phyloP scores from a whole-genome alignment of 2,113 vertebrate genomes.

The Cranoglanis bouderius region DNA sequence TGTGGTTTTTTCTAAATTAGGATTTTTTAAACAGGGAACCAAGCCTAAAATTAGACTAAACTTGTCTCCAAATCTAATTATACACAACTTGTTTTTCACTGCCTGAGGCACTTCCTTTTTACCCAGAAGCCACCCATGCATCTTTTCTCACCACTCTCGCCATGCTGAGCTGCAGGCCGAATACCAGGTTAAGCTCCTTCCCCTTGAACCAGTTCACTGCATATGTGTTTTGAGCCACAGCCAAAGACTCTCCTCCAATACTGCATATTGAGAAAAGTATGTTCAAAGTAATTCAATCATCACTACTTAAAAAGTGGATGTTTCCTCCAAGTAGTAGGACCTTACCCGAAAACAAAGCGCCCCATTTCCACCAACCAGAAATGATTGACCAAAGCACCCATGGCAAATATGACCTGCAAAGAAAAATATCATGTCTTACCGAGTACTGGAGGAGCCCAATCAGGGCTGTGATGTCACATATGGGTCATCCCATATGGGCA shows the following conservation, averaged over 20 bases:
- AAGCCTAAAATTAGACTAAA: background rate
- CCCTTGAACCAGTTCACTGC: conserved; percentile 99
- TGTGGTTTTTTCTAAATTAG: no score
- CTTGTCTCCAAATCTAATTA: background rate
- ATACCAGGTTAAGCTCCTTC: conserved; percentile 95
- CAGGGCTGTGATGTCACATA: background rate
- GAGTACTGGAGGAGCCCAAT: background rate
- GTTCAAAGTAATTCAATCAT: background rate
- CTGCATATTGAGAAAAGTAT: conserved; percentile 65
- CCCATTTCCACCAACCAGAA: conserved; percentile 94
- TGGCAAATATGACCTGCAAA: conserved; percentile 85
- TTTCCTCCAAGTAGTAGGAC: no score
- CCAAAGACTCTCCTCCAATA: conserved; percentile 94
- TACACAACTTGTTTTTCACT: background rate
- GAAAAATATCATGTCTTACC: conserved; percentile 6
- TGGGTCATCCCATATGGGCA: background rate
- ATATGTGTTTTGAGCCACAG: conserved; percentile 96
- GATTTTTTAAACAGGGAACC: background rate
- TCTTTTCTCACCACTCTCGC: conserved; percentile 86
- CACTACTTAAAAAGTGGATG: background rate
- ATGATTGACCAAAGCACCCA: conserved; percentile 80
- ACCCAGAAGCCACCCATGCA: background rate
- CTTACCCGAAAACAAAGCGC: conserved; percentile 96
- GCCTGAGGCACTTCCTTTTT: background rate
- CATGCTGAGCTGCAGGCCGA: conserved; percentile 97